Percentiles rank a stretch among this genome's conserved stretches.
phyloP scores from a whole-genome alignment of 53 echinoderm and acorn worm genomes.

The Echinometra lucunter region DNA sequence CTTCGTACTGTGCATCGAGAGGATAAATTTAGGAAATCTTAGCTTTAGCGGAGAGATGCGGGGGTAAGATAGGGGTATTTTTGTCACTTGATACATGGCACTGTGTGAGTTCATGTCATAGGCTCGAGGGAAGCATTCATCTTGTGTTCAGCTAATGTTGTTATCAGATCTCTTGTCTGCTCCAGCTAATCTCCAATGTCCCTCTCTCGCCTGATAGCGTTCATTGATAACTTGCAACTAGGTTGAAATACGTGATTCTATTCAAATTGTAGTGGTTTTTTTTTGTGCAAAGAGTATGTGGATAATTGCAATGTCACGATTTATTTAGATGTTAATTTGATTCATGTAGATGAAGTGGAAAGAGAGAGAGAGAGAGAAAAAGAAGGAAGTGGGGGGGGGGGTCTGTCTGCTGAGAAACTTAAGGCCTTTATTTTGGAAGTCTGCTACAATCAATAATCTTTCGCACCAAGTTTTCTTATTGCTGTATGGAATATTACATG shows the following conservation, averaged over 20 bases:
- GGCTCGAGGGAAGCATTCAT: background rate
- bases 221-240: background rate
- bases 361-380: background rate
- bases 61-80: constrained; percentile 2
- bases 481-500: too few relatives aligned
- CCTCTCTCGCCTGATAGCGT: background rate
- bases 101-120: background rate
- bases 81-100: constrained; percentile 9
- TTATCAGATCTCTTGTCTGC: constrained; percentile 7
- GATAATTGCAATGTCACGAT: background rate
- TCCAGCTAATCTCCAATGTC: background rate
- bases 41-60: background rate
- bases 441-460: too few relatives aligned
- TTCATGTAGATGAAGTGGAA: background rate
- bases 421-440: too few relatives aligned
- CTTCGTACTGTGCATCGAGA: background rate
- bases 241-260: background rate
- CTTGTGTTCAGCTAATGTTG: background rate
- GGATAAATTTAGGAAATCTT: constrained; percentile 40
- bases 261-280: background rate
- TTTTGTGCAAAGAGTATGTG: background rate
- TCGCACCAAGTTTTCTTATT: too few relatives aligned
- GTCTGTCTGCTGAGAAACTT: too few relatives aligned
- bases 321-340: background rate
- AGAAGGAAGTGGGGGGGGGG: too few relatives aligned